Conservation (phyloP, 2,888 invertebrate species). For the Halictus ligatus region DNA sequence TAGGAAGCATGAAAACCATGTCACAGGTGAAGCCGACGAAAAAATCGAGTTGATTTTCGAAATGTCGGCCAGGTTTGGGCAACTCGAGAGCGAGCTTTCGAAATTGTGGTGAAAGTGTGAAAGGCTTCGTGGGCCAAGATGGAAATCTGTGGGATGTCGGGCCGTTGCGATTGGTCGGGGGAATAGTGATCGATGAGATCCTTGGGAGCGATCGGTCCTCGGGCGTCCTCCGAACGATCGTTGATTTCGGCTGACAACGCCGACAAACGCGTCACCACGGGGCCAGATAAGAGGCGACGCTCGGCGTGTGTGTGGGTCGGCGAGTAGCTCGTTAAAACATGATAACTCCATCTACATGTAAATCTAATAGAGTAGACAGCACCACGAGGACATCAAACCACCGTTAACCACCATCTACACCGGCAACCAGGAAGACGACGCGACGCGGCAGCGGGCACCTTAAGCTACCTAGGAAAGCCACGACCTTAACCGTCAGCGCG, state of each 20-base stretch:
- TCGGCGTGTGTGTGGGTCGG: conserved; percentile 34
- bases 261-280: conserved; percentile 48
- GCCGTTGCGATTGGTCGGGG: conserved; percentile 46
- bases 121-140: conserved; percentile 36
- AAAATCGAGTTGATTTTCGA: background rate
- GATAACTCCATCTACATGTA: conserved; percentile 81
- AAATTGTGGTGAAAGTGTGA: conserved; percentile 30
- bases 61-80: background rate
- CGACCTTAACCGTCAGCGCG: conserved; percentile 61
- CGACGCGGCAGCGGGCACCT: conserved; percentile 34
- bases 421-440: conserved; percentile 44
- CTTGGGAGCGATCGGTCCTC: conserved; percentile 62
- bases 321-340: conserved; percentile 79
- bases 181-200: conserved; percentile 67
- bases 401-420: conserved; percentile 64
- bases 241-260: conserved; percentile 49
- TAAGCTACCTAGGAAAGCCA: conserved; percentile 50
- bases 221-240: conserved; percentile 40
- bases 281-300: conserved; percentile 44
- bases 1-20: too few relatives aligned
- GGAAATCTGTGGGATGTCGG: conserved; percentile 40
- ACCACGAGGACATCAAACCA: conserved; percentile 70
- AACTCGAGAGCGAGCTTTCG: background rate
- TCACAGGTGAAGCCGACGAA: too few relatives aligned
- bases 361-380: conserved; percentile 78